Evolutionary conservation across 2,797 vertebrate species (phyloP).

Genomic region (Oreortyx pictus): DNA sequence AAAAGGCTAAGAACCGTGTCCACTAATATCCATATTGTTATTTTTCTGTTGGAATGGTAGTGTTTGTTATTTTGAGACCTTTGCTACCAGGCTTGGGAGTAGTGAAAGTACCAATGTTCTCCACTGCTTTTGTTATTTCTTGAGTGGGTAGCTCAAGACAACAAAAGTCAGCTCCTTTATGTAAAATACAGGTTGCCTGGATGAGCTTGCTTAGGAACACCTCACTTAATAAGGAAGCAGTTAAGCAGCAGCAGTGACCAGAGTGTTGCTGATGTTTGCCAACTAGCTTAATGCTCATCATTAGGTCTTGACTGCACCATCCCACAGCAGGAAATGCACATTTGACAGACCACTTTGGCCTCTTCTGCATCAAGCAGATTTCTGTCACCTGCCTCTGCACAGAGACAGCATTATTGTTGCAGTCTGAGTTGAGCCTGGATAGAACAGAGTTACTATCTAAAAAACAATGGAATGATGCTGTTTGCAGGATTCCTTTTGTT

Average conservation of each 20-base stretch:
- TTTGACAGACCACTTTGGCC: not conserved
- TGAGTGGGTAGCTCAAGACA: not conserved
- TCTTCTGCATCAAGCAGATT: not conserved
- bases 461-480: not conserved
- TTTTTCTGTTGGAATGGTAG: not conserved
- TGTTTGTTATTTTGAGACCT: rapidly evolving
- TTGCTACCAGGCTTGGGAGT: not conserved
- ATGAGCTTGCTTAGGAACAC: not conserved
- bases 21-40: not conserved
- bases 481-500: not conserved
- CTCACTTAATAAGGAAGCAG: not conserved
- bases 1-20: not conserved
- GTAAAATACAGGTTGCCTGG: not conserved
- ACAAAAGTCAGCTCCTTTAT: not conserved
- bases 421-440: not conserved
- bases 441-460: not conserved
- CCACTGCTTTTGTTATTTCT: not conserved
- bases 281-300: not conserved
- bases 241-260: not conserved
- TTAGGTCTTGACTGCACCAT: not conserved
- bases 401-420: rapidly evolving
- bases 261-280: not conserved
- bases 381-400: not conserved
- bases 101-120: not conserved
- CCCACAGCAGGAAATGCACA: not conserved